Evolutionary conservation across 2,113 vertebrate genomes (phyloP), one percentile per base, ranked within the genome.

Genomic region (Ictalurus punctatus): DNA sequence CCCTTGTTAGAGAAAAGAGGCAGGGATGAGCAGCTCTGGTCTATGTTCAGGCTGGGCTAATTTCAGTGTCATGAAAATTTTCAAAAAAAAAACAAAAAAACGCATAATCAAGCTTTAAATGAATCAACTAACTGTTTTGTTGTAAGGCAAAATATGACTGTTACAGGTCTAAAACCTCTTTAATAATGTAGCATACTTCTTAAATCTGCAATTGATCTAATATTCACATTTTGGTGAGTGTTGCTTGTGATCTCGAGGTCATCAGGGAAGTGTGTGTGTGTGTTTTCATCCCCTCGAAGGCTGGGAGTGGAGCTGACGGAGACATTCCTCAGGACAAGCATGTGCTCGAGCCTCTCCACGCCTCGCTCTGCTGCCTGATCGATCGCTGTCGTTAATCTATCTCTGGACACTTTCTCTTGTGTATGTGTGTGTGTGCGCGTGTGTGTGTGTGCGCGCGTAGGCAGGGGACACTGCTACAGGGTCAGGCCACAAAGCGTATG

Each of bases 291-390:
- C 88, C 93, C 93, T 88, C 89, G 63, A 92, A 92, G 92, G 90
- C 90, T 73, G 73, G 89, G 80, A 65, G 76, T 17, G 92, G 92
- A 52, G 91, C 90, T 88, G 91, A 88, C 87, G 90, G 78, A 56
- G 91, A 90, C 91, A 94, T 95, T 93, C 23, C 90, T 90, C 90
- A 89, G 90, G 92, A 93, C 94, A 93, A 93, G 92, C 94, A 95
- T 95, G 95, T 95, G 94, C 92, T 93, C 87, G 89, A 93, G 93
- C 93, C 93, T 89, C 61, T 91, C 90, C 92, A 93, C 89, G 78
- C 90, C 92, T 93, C 90, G 78, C 90, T 93, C 92, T 91, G 91
- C 91, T 83, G 74, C 90, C 92, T 92, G 89, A 95, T 95, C 91
- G 56, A 94, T 95, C 95, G 94, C 92, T 92, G 92, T 94, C 94